phyloP scores from a whole-genome alignment of 2,113 vertebrate genomes.

The Nycticryphes semicollaris region DNA sequence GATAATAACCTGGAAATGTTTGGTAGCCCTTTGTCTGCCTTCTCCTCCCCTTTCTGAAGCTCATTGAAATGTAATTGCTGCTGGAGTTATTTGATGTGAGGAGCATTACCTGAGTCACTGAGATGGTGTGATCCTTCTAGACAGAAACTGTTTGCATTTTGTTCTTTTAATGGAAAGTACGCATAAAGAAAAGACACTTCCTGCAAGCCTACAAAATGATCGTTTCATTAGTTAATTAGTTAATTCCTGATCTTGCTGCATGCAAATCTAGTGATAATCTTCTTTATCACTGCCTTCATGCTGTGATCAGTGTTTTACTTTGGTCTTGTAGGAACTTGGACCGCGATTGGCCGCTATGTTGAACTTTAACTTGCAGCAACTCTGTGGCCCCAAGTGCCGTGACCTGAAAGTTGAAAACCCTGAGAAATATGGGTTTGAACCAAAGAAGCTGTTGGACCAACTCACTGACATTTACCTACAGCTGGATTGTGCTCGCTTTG shows the following conservation, averaged over 20 bases:
- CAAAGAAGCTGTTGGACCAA: conserved; percentile 98
- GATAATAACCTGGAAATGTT: background rate
- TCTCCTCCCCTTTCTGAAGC: background rate
- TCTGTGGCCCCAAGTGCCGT: conserved; percentile 97
- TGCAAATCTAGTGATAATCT: background rate
- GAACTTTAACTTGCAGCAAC: conserved; percentile 98
- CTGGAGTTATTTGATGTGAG: background rate
- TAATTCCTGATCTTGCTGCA: background rate
- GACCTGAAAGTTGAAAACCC: conserved; percentile 99
- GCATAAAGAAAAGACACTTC: background rate
- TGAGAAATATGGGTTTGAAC: conserved; percentile 98
- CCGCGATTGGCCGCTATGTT: conserved; percentile 97
- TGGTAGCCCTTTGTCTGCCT: background rate
- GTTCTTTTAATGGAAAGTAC: background rate
- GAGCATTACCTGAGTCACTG: background rate
- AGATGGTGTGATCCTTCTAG: background rate
- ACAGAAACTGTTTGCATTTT: background rate
- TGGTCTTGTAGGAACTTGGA: conserved; percentile 85
- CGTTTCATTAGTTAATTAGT: background rate
- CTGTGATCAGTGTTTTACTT: background rate
- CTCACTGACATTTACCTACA: conserved; percentile 98
- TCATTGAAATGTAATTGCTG: background rate
- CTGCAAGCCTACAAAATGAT: background rate
- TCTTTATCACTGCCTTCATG: background rate
- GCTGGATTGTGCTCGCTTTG: conserved; percentile 95